Percentiles rank a stretch among this genome's conserved stretches.
Conservation (phyloP, 92 coral and sea anemone genomes). For the Epizoanthus stellaris region DNA sequence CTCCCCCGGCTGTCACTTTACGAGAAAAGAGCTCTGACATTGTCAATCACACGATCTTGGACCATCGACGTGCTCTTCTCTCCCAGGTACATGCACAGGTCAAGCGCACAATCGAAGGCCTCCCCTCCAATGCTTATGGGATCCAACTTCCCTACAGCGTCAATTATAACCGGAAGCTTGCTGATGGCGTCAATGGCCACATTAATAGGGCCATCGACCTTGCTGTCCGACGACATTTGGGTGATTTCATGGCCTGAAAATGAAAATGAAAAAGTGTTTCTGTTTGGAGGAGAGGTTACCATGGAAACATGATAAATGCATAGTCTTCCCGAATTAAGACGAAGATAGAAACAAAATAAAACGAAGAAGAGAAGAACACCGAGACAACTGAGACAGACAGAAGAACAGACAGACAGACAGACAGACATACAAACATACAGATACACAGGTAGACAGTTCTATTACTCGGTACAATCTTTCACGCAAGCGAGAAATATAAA, state of each 20-base stretch:
- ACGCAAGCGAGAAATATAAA: background rate
- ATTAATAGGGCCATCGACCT: background rate
- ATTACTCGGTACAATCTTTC: too few relatives aligned
- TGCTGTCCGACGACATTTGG: background rate
- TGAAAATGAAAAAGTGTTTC: too few relatives aligned
- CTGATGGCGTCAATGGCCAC: background rate
- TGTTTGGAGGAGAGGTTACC: too few relatives aligned
- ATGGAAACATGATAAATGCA: too few relatives aligned
- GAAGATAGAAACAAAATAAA: too few relatives aligned
- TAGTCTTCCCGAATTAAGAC: too few relatives aligned
- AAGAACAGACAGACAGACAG: too few relatives aligned
- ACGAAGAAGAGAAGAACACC: too few relatives aligned
- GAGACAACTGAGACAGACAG: too few relatives aligned
- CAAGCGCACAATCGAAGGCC: conserved; percentile 6
- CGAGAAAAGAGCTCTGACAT: conserved; percentile 4
- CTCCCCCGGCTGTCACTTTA: background rate
- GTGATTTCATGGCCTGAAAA: background rate
- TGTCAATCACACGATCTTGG: conserved; percentile 6
- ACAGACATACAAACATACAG: too few relatives aligned
- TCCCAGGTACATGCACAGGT: background rate
- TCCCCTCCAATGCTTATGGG: conserved; percentile 16
- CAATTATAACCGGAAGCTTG: conserved; percentile 7
- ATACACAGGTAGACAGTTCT: too few relatives aligned
- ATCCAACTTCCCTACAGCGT: background rate
- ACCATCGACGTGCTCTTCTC: conserved; percentile 20